phyloP scores from a whole-genome alignment of 1,140 invertebrate genomes.

The Pteromalus puparum region DNA sequence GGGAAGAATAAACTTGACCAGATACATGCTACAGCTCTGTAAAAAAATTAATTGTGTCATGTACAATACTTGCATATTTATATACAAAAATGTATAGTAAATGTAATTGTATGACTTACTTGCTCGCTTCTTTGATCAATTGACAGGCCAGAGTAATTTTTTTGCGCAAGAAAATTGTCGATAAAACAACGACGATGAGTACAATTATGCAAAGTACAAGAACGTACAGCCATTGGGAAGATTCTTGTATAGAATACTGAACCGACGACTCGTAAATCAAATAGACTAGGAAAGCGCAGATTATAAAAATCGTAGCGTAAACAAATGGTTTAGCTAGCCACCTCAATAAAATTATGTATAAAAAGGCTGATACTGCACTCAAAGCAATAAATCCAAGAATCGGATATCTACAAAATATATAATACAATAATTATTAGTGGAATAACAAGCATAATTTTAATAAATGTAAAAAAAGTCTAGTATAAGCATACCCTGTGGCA shows the following conservation, averaged over 20 bases:
- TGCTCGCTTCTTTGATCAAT: constrained; percentile 91
- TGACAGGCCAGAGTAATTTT: constrained; percentile 92
- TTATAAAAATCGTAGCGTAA: constrained; percentile 87
- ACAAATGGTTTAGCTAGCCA: constrained; percentile 91
- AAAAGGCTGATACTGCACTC: constrained; percentile 83
- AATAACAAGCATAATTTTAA: background rate
- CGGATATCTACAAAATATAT: constrained; percentile 71
- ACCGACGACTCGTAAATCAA: constrained; percentile 74
- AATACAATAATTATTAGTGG: background rate
- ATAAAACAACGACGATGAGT: constrained; percentile 82
- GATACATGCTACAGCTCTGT: constrained; percentile 89
- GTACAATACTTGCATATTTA: background rate
- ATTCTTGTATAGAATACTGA: constrained; percentile 40
- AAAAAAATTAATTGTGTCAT: constrained; percentile 63
- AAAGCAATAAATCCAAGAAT: constrained; percentile 81
- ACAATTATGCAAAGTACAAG: constrained; percentile 81
- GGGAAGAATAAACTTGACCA: constrained; percentile 94
- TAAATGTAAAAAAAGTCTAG: background rate
- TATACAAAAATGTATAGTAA: constrained; percentile 6
- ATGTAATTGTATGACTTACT: constrained; percentile 74
- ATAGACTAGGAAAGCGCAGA: constrained; percentile 82
- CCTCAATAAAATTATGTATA: constrained; percentile 92
- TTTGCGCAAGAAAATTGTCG: constrained; percentile 89
- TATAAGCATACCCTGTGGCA: background rate
- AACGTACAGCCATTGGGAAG: constrained; percentile 81